Conservation (phyloP, 2,888 invertebrate genomes). For the Thymelicus acteon region DNA sequence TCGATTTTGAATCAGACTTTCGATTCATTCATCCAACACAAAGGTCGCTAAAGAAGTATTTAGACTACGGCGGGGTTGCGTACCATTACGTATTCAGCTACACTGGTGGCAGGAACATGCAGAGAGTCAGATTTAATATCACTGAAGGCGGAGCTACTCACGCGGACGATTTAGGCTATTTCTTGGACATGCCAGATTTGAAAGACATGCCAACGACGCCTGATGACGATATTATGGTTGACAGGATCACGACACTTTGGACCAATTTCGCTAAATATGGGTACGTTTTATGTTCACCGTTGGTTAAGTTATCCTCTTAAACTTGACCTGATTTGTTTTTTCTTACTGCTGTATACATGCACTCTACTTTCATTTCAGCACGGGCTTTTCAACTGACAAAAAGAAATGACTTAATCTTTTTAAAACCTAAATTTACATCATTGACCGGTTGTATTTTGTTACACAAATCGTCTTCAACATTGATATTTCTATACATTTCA, state of each 20-base stretch:
- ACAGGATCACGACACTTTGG: conserved; percentile 53
- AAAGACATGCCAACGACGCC: conserved; percentile 42
- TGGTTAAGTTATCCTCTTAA: too few relatives aligned
- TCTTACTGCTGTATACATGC: too few relatives aligned
- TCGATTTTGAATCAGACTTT: conserved; percentile 56
- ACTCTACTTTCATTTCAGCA: neutral
- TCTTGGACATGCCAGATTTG: conserved; percentile 49
- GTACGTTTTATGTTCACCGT: conserved; percentile 40
- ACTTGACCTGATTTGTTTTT: too few relatives aligned
- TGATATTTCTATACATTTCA: neutral
- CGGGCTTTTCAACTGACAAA: too few relatives aligned
- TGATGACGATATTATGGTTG: conserved; percentile 55
- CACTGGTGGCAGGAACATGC: conserved; percentile 57
- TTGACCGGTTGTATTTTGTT: too few relatives aligned
- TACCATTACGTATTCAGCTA: conserved; percentile 63
- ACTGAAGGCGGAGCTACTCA: conserved; percentile 50
- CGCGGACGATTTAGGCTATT: conserved; percentile 56
- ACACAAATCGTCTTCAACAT: too few relatives aligned
- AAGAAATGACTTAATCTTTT: too few relatives aligned
- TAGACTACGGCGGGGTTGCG: conserved; percentile 49
- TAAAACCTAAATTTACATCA: too few relatives aligned
- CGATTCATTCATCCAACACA: conserved; percentile 51
- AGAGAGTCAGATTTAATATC: conserved; percentile 47
- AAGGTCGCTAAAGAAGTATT: conserved; percentile 52
- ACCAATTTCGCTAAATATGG: conserved; percentile 54